These are phyloP conservation scores for Rhineura floridana DNA, from an alignment of 2,113 vertebrate genomes.

Conservation along the genomic window DNA sequence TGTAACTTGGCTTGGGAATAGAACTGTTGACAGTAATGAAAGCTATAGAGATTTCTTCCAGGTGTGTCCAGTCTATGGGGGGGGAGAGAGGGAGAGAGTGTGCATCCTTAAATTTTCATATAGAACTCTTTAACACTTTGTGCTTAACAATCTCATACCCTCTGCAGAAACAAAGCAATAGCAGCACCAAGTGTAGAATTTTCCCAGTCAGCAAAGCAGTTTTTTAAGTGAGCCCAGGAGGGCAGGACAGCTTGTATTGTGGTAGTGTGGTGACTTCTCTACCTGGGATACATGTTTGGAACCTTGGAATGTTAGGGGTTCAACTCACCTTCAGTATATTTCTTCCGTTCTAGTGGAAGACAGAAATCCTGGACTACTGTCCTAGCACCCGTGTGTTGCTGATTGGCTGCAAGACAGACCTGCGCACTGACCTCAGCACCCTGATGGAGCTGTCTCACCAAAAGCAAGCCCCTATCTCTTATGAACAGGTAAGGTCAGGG, in stretches of 20 bases:
- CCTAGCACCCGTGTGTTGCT: constrained; percentile 89
- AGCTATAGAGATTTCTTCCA: neutral
- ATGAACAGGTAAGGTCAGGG: constrained; percentile 87
- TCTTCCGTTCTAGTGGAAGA: constrained; percentile 84
- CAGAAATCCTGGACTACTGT: constrained; percentile 93
- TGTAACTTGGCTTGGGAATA: neutral
- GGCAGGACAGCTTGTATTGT: neutral
- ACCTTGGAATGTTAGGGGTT: neutral
- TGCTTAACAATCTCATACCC: neutral
- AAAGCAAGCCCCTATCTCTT: constrained; percentile 89
- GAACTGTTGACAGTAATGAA: neutral
- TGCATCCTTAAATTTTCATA: neutral
- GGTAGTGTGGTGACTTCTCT: neutral
- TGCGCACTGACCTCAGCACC: constrained; percentile 93
- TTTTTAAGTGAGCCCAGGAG: neutral
- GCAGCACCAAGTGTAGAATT: neutral
- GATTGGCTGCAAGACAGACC: constrained; percentile 92
- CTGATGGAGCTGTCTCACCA: constrained; percentile 94
- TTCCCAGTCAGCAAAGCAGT: neutral
- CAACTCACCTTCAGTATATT: neutral
- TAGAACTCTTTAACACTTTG: neutral
- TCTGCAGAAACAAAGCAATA: neutral
- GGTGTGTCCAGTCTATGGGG: neutral
- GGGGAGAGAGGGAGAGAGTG: no score
- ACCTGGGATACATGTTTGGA: neutral